Percentiles rank a stretch among this genome's conserved stretches.
These are phyloP conservation scores for Spodoptera frugiperda DNA, from an alignment of 1,140 invertebrate genomes.

Conservation along the genomic window DNA sequence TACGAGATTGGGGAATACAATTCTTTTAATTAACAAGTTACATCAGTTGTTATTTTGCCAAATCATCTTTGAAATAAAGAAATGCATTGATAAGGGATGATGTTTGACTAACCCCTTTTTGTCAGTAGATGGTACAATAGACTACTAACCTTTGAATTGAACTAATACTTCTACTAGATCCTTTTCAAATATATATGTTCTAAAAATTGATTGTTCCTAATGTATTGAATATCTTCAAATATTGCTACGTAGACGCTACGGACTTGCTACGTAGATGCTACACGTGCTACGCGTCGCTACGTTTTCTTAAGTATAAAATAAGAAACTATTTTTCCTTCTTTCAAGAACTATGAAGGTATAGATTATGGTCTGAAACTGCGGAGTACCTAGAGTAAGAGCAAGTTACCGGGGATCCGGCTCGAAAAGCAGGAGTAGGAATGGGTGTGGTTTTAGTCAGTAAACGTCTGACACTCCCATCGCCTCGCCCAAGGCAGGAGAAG, in stretches of 20 bases:
- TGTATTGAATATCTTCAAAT: neutral
- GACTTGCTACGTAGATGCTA: neutral
- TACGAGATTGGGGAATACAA: slow-evolving; percentile 37
- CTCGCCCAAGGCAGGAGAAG: too few relatives aligned
- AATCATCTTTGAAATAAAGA: slow-evolving; percentile 18
- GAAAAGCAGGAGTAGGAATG: too few relatives aligned
- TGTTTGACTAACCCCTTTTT: slow-evolving; percentile 24
- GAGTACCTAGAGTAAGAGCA: too few relatives aligned
- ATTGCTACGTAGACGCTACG: neutral
- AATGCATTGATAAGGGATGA: slow-evolving; percentile 5
- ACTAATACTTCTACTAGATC: neutral
- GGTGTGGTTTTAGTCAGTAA: too few relatives aligned
- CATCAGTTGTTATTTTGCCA: slow-evolving; percentile 11
- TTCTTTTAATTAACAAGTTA: slow-evolving; percentile 30
- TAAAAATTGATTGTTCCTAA: too few relatives aligned
- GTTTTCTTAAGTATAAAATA: neutral
- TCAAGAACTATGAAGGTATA: neutral
- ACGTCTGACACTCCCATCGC: too few relatives aligned
- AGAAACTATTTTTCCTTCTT: neutral
- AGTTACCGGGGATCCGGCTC: too few relatives aligned
- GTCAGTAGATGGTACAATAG: too few relatives aligned
- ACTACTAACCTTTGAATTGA: too few relatives aligned
- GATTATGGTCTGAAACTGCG: too few relatives aligned
- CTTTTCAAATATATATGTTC: neutral
- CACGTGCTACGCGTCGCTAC: neutral